Evolutionary conservation across 1,140 invertebrate genomes (phyloP).

Genomic region (Oedothorax gibbosus): DNA sequence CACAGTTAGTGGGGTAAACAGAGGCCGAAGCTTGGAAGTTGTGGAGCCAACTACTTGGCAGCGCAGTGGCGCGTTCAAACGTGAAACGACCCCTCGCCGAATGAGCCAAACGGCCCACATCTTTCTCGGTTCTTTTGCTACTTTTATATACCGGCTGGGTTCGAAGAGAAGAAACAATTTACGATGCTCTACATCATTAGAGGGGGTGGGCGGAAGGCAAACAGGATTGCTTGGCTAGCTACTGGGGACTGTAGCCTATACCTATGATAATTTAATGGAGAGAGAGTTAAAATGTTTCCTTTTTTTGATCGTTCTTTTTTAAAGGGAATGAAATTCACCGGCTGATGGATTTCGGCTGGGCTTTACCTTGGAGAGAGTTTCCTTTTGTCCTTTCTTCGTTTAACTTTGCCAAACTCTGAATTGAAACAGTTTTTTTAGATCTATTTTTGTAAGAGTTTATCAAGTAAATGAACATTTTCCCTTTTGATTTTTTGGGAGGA

Average conservation of each 20-base stretch:
- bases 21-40: not conserved
- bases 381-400: no score
- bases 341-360: no score
- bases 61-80: slow-evolving; percentile 39
- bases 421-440: no score
- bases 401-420: no score
- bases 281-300: no score
- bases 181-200: slow-evolving; percentile 24
- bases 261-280: slow-evolving; percentile 44
- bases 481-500: no score
- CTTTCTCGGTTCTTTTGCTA: slow-evolving; percentile 30
- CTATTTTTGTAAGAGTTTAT: no score
- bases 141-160: slow-evolving; percentile 31
- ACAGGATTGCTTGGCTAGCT: not conserved
- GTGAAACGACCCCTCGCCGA: slow-evolving; percentile 49
- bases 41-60: slow-evolving; percentile 37
- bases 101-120: slow-evolving; percentile 28
- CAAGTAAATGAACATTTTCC: no score
- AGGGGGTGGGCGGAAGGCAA: no score
- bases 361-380: no score
- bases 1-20: slow-evolving; percentile 55
- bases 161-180: slow-evolving; percentile 40
- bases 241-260: not conserved
- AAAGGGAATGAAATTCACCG: no score
- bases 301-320: no score